A percentile compares a stretch with the other conserved stretches of the same genome.
Conservation (phyloP, 2,888 invertebrate genomes). For the Aplocera efformata region DNA sequence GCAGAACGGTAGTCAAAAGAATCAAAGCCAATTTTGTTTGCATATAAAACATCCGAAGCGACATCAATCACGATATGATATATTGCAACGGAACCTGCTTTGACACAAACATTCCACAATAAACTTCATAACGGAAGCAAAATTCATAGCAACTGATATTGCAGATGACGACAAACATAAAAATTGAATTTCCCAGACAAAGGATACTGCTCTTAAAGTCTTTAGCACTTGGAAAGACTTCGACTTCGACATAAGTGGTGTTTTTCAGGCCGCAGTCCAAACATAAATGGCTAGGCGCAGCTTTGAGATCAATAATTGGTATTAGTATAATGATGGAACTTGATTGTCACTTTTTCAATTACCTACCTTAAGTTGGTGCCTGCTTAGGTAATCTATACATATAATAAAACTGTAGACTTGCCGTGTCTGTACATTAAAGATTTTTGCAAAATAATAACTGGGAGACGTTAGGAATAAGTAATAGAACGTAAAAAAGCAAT, state of each 20-base stretch:
- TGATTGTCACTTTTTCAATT: too few species aligned
- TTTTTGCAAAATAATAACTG: too few species aligned
- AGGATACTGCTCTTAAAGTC: conserved; percentile 4
- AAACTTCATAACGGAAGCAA: conserved; percentile 1
- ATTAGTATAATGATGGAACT: too few species aligned
- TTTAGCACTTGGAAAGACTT: conserved; percentile 8
- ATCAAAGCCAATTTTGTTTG: conserved; percentile 1
- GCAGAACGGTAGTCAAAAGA: background rate
- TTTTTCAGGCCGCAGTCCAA: background rate
- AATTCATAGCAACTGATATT: conserved; percentile 9
- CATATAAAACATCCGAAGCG: conserved; percentile 10
- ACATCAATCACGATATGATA: conserved; percentile 13
- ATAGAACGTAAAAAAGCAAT: too few species aligned
- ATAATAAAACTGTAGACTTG: too few species aligned
- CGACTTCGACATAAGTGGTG: conserved; percentile 9
- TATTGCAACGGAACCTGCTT: conserved; percentile 10
- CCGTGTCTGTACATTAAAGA: too few species aligned
- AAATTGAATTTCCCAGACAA: conserved; percentile 8
- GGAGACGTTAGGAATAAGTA: too few species aligned
- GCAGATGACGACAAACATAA: conserved; percentile 3
- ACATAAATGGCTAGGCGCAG: too few species aligned
- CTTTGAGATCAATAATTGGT: too few species aligned
- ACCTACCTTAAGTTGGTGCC: too few species aligned
- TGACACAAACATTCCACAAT: conserved; percentile 9
- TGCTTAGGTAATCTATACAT: too few species aligned